These are phyloP conservation scores for Trissolcus japonicus DNA, from an alignment of 2,888 invertebrate species.

Conservation along the genomic window DNA sequence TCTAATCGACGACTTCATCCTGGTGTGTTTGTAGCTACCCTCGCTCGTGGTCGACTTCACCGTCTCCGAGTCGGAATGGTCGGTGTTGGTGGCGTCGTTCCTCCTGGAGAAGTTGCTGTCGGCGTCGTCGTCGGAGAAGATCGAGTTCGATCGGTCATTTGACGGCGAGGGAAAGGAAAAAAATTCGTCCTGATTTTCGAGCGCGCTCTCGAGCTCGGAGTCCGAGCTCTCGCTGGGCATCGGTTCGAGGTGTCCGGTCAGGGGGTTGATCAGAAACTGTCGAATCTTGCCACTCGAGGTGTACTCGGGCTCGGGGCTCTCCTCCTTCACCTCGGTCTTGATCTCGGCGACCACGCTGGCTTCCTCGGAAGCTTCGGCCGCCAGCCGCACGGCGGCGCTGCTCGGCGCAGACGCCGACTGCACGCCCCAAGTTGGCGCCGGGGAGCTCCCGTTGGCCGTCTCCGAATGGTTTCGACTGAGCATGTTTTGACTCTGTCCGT, in stretches of 20 bases:
- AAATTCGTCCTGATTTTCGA: constrained; percentile 76
- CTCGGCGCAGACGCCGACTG: constrained; percentile 40
- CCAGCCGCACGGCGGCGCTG: constrained; percentile 2
- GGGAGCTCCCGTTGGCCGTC: constrained; percentile 63
- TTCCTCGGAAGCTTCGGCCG: constrained; percentile 7
- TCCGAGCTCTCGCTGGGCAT: constrained; percentile 84
- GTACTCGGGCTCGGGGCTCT: constrained; percentile 77
- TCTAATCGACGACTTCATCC: constrained; percentile 68
- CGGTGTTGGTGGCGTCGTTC: constrained; percentile 76
- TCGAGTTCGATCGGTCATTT: constrained; percentile 77
- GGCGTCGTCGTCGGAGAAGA: constrained; percentile 81
- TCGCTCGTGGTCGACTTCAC: constrained; percentile 80
- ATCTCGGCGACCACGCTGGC: constrained; percentile 43
- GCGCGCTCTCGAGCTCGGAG: constrained; percentile 78
- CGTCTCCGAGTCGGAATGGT: constrained; percentile 80
- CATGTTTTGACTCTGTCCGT: constrained; percentile 74
- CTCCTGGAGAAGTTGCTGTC: constrained; percentile 79
- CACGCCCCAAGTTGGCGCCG: constrained; percentile 36
- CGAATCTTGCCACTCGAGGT: constrained; percentile 83
- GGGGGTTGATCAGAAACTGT: constrained; percentile 92
- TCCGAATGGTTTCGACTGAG: constrained; percentile 71
- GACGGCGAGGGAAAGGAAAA: constrained; percentile 77
- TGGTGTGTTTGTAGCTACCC: constrained; percentile 77
- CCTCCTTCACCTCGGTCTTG: constrained; percentile 67
- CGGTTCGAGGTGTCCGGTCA: constrained; percentile 90